These are phyloP conservation scores for Rosalia funebris DNA, from an alignment of 2,888 invertebrate genomes.

Conservation along the genomic window DNA sequence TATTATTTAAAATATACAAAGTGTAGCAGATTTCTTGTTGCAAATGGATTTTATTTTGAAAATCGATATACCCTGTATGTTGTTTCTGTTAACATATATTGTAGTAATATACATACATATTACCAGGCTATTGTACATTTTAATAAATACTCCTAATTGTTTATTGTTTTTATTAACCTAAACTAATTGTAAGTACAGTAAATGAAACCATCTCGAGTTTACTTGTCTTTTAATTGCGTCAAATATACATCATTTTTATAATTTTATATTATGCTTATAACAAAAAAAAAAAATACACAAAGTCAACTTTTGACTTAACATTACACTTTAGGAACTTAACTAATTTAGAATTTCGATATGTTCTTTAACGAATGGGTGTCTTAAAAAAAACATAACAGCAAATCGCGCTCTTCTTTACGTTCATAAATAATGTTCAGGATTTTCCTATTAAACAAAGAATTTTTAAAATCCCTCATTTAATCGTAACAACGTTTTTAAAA, in stretches of 20 bases:
- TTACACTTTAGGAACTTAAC: slow-evolving; percentile 31
- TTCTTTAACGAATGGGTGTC: slow-evolving; percentile 13
- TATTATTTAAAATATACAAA: no score
- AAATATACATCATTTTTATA: slow-evolving; percentile 24
- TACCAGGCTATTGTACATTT: no score
- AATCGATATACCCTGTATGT: no score
- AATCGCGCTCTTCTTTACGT: slow-evolving; percentile 24
- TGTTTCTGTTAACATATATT: no score
- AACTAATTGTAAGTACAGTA: no score
- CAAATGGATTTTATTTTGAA: no score
- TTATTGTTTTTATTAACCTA: no score
- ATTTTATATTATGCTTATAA: slow-evolving; percentile 18
- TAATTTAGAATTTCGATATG: slow-evolving; percentile 24
- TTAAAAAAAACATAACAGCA: slow-evolving; percentile 27
- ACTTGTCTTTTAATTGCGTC: slow-evolving; percentile 26
- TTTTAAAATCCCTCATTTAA: slow-evolving; percentile 30
- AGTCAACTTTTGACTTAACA: slow-evolving; percentile 15
- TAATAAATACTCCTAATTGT: no score
- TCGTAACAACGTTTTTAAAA: slow-evolving; percentile 16
- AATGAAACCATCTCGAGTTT: neutral
- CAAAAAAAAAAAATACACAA: slow-evolving; percentile 11
- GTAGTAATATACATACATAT: no score
- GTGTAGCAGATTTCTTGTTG: no score
- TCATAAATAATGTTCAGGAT: slow-evolving; percentile 9
- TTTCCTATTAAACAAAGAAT: slow-evolving; percentile 26